Base-by-base conservation (phyloP, 2,888 invertebrate genomes). In the Drosophila melanocephala region DNA sequence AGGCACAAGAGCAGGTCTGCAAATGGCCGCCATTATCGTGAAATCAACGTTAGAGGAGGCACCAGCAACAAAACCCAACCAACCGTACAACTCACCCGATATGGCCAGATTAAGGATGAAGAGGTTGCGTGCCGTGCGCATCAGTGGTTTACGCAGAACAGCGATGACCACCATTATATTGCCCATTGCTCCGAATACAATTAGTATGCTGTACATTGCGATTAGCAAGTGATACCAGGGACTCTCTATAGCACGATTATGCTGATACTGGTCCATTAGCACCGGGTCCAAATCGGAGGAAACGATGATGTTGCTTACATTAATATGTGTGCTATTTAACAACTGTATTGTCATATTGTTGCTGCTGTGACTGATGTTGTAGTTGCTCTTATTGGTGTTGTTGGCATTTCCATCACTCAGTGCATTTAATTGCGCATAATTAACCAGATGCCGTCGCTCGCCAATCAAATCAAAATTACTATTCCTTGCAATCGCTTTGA, bases 71-170 rank as follows among this genome's bases (percentile, higher is more conserved):
- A 26, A 28, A 10, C 12, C 19, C 26, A n/a, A 26, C 28, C 9
- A 37, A 26, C 37, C 26, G 26, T 6, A 5, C 26, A 47, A 83
- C 90, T 91, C 84, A 94, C 94, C 94, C 73, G 96, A 96, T 32
- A 97, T 95, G 4, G 98, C 98, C 89, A 98, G 94, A 94, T 98
- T 98, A 60, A 97, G 96, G 87, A 98, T 98, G 94, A 98, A 98
- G 94, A 98, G 96, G 94, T 98, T 97, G n/a, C 98, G 90, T 0
- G 98, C 97, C 19, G 98, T 98, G 50, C 98, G 94, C 98, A 98
- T 98, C 64, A 96, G 95, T 26, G 97, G 96, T 92, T 98, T 98
- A 73, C 97, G 94, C 19, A 97, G 95, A 61, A 98, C 95, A 79
- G 95, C 95, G 75, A 95, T 94, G 76, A 98, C 97, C 84, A 98